These are phyloP conservation scores for Brachycybe producta DNA, from an alignment of 2,888 invertebrate genomes.

Conservation along the genomic window DNA sequence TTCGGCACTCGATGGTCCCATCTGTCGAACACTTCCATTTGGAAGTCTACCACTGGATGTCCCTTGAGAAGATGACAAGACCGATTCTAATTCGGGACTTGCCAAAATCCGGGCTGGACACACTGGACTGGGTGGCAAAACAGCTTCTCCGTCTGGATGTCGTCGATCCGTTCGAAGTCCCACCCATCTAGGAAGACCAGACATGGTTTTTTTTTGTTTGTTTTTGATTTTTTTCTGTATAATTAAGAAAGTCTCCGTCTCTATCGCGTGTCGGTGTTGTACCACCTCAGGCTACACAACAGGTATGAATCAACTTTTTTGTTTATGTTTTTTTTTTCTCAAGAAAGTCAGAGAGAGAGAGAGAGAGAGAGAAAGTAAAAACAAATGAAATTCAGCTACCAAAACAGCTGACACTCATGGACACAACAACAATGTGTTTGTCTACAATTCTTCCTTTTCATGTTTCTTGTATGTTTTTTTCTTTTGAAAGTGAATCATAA, in stretches of 20 bases:
- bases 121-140: conserved; percentile 6
- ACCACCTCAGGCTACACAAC: too few relatives aligned
- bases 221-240: background rate
- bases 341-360: too few relatives aligned
- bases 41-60: background rate
- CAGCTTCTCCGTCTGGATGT: conserved; percentile 2
- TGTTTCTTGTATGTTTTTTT: too few relatives aligned
- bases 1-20: background rate
- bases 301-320: background rate
- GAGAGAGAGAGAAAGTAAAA: too few relatives aligned
- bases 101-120: conserved; percentile 9
- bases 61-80: conserved; percentile 2
- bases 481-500: too few relatives aligned
- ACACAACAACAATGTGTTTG: too few relatives aligned
- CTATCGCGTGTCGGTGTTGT: too few relatives aligned
- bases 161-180: conserved; percentile 2
- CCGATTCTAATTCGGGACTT: conserved; percentile 9
- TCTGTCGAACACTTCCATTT: background rate
- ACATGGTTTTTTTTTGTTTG: background rate
- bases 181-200: conserved; percentile 4
- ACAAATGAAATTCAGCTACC: too few relatives aligned
- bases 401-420: too few relatives aligned
- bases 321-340: background rate
- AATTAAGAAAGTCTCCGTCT: too few relatives aligned
- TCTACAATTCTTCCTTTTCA: too few relatives aligned